These are phyloP conservation scores for Pentamera pediparva DNA, from an alignment of 53 echinoderm and acorn worm genomes.

Conservation along the genomic window DNA sequence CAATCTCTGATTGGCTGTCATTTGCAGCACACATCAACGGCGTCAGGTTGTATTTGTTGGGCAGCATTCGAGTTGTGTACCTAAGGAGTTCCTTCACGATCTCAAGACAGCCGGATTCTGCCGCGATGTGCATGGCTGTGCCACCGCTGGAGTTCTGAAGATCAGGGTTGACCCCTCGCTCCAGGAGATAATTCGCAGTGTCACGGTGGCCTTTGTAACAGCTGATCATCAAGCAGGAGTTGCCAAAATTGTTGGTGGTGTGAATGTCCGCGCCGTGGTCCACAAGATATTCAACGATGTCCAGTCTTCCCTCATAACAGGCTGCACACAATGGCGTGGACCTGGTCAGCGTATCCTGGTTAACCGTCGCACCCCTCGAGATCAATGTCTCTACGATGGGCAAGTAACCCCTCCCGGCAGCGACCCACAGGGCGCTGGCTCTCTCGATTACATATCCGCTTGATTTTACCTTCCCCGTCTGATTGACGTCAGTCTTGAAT, in stretches of 20 bases:
- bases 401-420: constrained; percentile 67
- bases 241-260: constrained; percentile 73
- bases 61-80: constrained; percentile 43
- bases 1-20: constrained; percentile 68
- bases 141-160: constrained; percentile 58
- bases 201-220: constrained; percentile 62
- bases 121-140: constrained; percentile 86
- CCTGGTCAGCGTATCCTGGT: constrained; percentile 64
- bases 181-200: constrained; percentile 54
- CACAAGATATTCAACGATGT: constrained; percentile 67
- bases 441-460: constrained; percentile 77
- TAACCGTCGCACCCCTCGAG: constrained; percentile 55
- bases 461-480: constrained; percentile 69
- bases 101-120: constrained; percentile 85
- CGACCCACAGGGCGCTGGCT: constrained; percentile 72
- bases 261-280: constrained; percentile 70
- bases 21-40: constrained; percentile 80
- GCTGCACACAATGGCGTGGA: constrained; percentile 77
- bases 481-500: constrained; percentile 61
- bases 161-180: constrained; percentile 47
- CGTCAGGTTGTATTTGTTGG: constrained; percentile 61
- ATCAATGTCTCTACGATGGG: constrained; percentile 55
- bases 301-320: constrained; percentile 70
- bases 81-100: constrained; percentile 65
- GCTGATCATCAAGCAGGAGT: constrained; percentile 78